A percentile compares a stretch with the other conserved stretches of the same genome.
Evolutionary conservation across 2,888 invertebrate genomes (phyloP).

Genomic region (Xestia sexstrigata): DNA sequence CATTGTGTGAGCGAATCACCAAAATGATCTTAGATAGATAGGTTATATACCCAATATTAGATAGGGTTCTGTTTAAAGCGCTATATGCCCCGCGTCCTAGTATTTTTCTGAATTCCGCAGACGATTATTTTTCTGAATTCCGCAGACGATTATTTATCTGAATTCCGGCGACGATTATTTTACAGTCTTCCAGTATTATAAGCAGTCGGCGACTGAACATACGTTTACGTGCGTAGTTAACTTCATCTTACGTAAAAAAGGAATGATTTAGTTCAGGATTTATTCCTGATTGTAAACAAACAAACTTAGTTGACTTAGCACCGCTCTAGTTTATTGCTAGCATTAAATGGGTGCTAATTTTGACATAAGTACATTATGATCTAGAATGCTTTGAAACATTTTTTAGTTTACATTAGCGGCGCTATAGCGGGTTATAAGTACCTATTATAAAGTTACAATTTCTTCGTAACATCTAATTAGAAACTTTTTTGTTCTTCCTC

Average conservation of each 20-base stretch:
- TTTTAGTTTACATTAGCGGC: constrained; percentile 57
- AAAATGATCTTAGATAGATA: constrained; percentile 66
- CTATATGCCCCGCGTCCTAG: constrained; percentile 65
- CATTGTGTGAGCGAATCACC: constrained; percentile 60
- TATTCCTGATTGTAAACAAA: constrained; percentile 63
- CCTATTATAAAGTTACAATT: constrained; percentile 58
- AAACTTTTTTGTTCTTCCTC: constrained; percentile 72
- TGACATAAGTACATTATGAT: constrained; percentile 70
- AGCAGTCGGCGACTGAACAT: constrained; percentile 75
- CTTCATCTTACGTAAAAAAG: constrained; percentile 63
- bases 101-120: constrained; percentile 63
- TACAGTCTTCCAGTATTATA: constrained; percentile 87
- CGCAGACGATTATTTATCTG: constrained; percentile 73
- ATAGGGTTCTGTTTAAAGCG: constrained; percentile 68
- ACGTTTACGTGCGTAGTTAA: constrained; percentile 66
- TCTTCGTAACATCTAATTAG: constrained; percentile 66
- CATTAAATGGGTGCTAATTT: constrained; percentile 85
- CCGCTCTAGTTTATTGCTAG: constrained; percentile 82
- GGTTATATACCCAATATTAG: constrained; percentile 68
- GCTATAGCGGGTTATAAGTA: constrained; percentile 61
- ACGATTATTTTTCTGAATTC: constrained; percentile 75
- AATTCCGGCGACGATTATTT: constrained; percentile 74
- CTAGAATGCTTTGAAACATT: constrained; percentile 66
- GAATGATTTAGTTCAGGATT: constrained; percentile 64
- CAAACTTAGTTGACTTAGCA: constrained; percentile 68